These are phyloP conservation scores for Cinclus cinclus DNA, from an alignment of 2,113 vertebrate genomes.

Conservation along the genomic window DNA sequence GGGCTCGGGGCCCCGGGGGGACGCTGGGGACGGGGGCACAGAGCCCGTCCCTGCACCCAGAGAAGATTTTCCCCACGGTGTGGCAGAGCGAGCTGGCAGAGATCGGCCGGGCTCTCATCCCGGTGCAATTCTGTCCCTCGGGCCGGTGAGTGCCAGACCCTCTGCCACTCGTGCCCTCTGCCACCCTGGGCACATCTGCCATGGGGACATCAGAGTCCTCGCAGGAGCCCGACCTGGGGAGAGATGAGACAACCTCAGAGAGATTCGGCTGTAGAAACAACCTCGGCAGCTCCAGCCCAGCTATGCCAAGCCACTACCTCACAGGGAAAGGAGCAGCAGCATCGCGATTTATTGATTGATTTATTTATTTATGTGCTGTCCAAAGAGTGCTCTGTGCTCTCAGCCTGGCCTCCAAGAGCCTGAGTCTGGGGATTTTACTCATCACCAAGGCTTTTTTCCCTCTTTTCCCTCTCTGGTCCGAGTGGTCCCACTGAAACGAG, in stretches of 20 bases:
- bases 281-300: background rate
- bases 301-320: background rate
- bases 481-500: background rate
- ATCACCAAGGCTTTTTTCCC: background rate
- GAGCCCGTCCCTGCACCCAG: background rate
- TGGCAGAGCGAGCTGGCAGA: rapidly evolving
- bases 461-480: background rate
- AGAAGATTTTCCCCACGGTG: rapidly evolving
- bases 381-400: background rate
- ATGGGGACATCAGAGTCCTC: rapidly evolving
- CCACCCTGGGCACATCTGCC: background rate
- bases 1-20: background rate
- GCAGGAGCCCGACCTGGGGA: rapidly evolving
- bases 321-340: background rate
- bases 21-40: background rate
- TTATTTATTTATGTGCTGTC: constrained; percentile 2
- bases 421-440: background rate
- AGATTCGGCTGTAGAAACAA: background rate
- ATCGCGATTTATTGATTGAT: background rate
- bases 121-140: background rate
- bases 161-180: background rate
- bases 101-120: background rate
- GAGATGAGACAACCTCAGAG: background rate
- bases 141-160: background rate
- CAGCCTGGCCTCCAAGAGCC: background rate